These are phyloP conservation scores for Aplysina aerophoba DNA, from an alignment of 37 sponge, comb jelly and placozoan species.

Conservation along the genomic window DNA sequence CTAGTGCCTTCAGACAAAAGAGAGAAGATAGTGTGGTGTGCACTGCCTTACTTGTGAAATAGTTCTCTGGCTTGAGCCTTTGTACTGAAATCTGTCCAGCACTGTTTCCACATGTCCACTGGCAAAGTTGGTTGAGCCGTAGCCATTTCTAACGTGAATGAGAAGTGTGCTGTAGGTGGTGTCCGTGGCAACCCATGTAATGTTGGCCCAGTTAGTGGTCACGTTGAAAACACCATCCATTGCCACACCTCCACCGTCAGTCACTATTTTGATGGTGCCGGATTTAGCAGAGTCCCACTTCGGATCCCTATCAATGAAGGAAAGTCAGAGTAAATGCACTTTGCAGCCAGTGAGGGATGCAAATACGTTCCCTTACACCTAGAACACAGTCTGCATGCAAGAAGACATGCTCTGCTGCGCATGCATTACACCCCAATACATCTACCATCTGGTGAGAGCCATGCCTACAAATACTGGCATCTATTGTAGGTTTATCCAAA, in stretches of 20 bases:
- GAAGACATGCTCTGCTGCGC: too few species aligned
- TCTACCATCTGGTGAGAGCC: too few species aligned
- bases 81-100: neutral
- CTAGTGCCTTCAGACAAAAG: too few species aligned
- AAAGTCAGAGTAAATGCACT: too few species aligned
- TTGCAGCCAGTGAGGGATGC: too few species aligned
- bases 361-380: too few species aligned
- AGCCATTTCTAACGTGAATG: slow-evolving; percentile 65
- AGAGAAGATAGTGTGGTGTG: too few species aligned
- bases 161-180: slow-evolving; percentile 37
- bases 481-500: too few species aligned
- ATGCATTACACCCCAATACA: too few species aligned
- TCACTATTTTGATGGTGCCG: slow-evolving; percentile 32
- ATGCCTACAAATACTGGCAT: too few species aligned
- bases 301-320: slow-evolving; percentile 1
- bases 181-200: slow-evolving; percentile 60
- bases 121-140: neutral
- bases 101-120: slow-evolving; percentile 38
- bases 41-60: neutral
- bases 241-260: slow-evolving; percentile 26
- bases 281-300: slow-evolving; percentile 39
- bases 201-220: slow-evolving; percentile 45
- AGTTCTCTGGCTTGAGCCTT: neutral
- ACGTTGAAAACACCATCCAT: slow-evolving; percentile 44
- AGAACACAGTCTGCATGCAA: too few species aligned